These are phyloP conservation scores for Trichopria drosophilae DNA, from an alignment of 2,888 invertebrate genomes.

Conservation along the genomic window DNA sequence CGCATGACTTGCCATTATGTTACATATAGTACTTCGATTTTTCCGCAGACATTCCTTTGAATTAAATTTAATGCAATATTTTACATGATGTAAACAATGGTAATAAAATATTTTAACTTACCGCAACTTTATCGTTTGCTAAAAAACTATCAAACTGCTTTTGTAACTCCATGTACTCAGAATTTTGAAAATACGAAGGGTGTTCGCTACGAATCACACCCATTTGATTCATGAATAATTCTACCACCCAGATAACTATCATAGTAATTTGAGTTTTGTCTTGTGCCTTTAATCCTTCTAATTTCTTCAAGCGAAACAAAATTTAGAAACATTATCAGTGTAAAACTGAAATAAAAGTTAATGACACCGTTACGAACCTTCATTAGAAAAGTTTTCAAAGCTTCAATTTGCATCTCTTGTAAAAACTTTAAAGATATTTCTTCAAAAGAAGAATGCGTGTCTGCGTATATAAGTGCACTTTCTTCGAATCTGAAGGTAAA, in stretches of 20 bases:
- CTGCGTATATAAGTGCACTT: slow-evolving; percentile 86
- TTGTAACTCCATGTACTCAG: slow-evolving; percentile 67
- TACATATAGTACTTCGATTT: slow-evolving; percentile 83
- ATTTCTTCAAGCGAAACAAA: slow-evolving; percentile 60
- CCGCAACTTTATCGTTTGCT: slow-evolving; percentile 69
- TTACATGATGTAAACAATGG: neutral
- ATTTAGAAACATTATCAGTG: neutral
- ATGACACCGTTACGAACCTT: slow-evolving; percentile 56
- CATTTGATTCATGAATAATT: slow-evolving; percentile 86
- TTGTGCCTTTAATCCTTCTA: slow-evolving; percentile 71
- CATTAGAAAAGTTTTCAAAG: slow-evolving; percentile 84
- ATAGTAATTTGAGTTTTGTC: slow-evolving; percentile 90
- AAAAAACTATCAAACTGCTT: slow-evolving; percentile 80
- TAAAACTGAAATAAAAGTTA: slow-evolving; percentile 12
- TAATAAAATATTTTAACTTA: slow-evolving; percentile 37
- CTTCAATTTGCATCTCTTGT: slow-evolving; percentile 77
- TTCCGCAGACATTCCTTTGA: slow-evolving; percentile 73
- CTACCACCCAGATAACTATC: slow-evolving; percentile 92
- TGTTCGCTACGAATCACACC: slow-evolving; percentile 68
- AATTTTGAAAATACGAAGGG: slow-evolving; percentile 50
- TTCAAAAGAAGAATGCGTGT: slow-evolving; percentile 91
- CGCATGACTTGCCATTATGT: slow-evolving; percentile 91
- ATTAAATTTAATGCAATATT: neutral
- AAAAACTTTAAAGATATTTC: slow-evolving; percentile 91
- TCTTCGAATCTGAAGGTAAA: slow-evolving; percentile 65